Percentiles rank a stretch among this genome's conserved stretches.
Evolutionary conservation across 1,140 invertebrate genomes (phyloP).

Genomic region (Solen grandis): DNA sequence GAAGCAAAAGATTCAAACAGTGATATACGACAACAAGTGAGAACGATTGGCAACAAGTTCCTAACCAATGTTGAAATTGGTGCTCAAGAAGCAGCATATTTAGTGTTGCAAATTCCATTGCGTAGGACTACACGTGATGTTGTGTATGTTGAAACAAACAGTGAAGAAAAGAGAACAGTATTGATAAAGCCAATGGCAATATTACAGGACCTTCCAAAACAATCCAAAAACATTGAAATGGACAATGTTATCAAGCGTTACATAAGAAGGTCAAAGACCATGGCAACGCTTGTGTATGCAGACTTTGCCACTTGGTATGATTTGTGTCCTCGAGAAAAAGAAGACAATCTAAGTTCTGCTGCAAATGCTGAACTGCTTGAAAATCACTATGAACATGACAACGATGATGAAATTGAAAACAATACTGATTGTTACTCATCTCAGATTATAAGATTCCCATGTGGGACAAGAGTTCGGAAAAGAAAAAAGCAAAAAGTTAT

Average conservation of each 20-base stretch:
- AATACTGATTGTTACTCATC: not conserved
- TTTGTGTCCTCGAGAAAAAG: not conserved
- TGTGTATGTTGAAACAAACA: slow-evolving; percentile 14
- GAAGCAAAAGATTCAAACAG: slow-evolving; percentile 52
- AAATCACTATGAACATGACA: not conserved
- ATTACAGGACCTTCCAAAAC: not conserved
- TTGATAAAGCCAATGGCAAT: not conserved
- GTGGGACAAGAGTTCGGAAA: slow-evolving; percentile 25
- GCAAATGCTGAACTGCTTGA: slow-evolving; percentile 7
- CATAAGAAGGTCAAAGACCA: slow-evolving; percentile 4
- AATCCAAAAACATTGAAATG: slow-evolving; percentile 2
- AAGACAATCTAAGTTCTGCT: not conserved
- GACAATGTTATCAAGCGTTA: slow-evolving; percentile 8
- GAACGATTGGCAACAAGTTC: slow-evolving; percentile 34
- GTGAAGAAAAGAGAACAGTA: not conserved
- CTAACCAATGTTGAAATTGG: slow-evolving; percentile 29
- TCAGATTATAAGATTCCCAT: slow-evolving; percentile 4
- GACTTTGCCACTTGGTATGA: slow-evolving; percentile 24
- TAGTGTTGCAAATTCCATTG: slow-evolving; percentile 47
- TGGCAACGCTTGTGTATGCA: not conserved
- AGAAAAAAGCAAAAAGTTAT: slow-evolving; percentile 26
- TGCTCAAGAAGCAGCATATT: slow-evolving; percentile 58
- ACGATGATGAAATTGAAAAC: not conserved
- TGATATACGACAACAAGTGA: slow-evolving; percentile 50
- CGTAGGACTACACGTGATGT: not conserved